These are phyloP conservation scores for Disparrhopalites patrizii DNA, from an alignment of 2,888 invertebrate genomes.

Conservation along the genomic window DNA sequence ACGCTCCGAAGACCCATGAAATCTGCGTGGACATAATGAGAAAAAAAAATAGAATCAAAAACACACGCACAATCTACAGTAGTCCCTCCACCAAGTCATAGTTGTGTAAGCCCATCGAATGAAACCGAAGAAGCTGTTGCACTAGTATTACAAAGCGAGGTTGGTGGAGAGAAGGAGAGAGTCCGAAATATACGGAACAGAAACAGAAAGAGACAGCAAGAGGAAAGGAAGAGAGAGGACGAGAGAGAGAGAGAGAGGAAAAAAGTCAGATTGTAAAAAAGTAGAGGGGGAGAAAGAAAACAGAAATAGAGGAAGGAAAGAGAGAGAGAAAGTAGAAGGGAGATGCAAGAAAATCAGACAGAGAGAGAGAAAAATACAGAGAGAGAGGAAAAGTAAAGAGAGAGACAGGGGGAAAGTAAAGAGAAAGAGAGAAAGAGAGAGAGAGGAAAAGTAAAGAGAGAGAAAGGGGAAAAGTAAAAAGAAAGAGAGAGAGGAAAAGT, in stretches of 20 bases:
- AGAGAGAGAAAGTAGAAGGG: neutral
- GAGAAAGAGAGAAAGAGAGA: constrained; percentile 4
- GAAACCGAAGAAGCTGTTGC: no score
- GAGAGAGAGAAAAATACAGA: neutral
- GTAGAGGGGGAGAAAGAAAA: neutral
- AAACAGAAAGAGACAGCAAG: no score
- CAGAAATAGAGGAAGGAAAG: neutral
- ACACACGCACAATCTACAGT: neutral
- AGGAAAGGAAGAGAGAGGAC: no score
- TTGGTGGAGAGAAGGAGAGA: neutral
- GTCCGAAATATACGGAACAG: neutral
- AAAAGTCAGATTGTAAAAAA: neutral
- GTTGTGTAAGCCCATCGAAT: no score
- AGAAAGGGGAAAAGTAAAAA: constrained; percentile 9
- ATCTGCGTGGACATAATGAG: constrained; percentile 30
- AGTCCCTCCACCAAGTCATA: neutral
- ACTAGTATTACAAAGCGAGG: no score
- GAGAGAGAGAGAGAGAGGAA: neutral
- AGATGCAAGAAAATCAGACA: neutral
- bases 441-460: constrained; percentile 16
- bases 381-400: neutral
- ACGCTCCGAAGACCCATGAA: constrained; percentile 27
- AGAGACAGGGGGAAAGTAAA: constrained; percentile 42
- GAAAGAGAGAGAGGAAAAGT: constrained; percentile 18
- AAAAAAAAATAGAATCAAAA: neutral